phyloP scores from a whole-genome alignment of 2,797 vertebrate genomes.

The Intellagama lesueurii region DNA sequence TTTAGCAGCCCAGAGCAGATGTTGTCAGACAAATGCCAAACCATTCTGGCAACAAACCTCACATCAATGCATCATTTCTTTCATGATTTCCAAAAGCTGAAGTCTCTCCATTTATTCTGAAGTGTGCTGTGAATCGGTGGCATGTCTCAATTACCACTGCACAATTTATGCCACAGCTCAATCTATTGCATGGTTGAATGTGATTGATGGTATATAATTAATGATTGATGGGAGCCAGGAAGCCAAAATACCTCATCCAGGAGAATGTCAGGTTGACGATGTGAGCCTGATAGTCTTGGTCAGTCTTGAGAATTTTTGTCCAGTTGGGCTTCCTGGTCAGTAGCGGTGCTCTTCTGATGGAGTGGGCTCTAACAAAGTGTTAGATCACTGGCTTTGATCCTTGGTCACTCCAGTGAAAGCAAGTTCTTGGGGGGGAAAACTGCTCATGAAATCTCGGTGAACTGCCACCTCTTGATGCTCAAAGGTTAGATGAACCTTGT shows the following conservation, averaged over 20 bases:
- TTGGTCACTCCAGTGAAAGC: not conserved
- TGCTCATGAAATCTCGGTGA: not conserved
- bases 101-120: not conserved
- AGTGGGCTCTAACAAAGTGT: not conserved
- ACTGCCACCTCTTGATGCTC: not conserved
- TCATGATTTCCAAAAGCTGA: not conserved
- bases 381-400: not conserved
- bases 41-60: not conserved
- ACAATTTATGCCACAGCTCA: not conserved
- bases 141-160: not conserved
- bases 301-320: not conserved
- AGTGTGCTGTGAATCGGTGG: not conserved
- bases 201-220: not conserved
- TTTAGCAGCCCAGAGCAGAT: not conserved
- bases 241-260: not conserved
- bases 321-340: not conserved
- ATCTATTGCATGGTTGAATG: not conserved
- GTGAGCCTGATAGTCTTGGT: not conserved
- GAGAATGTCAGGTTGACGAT: not conserved
- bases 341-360: not conserved
- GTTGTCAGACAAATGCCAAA: not conserved
- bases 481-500: not conserved
- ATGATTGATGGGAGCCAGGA: not conserved
- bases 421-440: not conserved
- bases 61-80: not conserved